A percentile compares a stretch with the other conserved stretches of the same genome.
phyloP scores from a whole-genome alignment of 2,888 invertebrate genomes.

The Eilema caniola region DNA sequence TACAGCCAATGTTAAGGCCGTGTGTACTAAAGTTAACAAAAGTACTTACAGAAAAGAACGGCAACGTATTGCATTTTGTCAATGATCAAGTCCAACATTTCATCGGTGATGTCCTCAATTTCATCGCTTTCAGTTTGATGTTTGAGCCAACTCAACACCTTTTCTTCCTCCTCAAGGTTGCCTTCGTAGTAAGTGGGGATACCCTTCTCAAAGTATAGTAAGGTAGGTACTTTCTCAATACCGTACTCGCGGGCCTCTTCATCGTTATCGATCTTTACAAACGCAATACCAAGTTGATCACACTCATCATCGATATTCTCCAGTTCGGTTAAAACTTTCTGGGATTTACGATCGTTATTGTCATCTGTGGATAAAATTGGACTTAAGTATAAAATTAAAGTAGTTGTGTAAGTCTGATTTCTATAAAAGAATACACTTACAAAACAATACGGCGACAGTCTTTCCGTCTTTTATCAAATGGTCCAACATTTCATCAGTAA shows the following conservation, averaged over 20 bases:
- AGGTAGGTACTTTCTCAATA: slow-evolving; percentile 94
- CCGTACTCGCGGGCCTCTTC: slow-evolving; percentile 97
- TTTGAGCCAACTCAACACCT: slow-evolving; percentile 94
- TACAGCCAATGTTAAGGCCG: slow-evolving; percentile 60
- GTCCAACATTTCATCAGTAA: slow-evolving; percentile 97
- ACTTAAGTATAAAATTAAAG: slow-evolving; percentile 17
- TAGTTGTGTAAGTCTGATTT: slow-evolving; percentile 16
- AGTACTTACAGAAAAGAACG: slow-evolving; percentile 95
- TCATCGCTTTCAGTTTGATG: slow-evolving; percentile 95
- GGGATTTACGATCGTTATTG: slow-evolving; percentile 95
- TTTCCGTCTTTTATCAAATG: slow-evolving; percentile 95
- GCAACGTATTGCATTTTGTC: slow-evolving; percentile 96
- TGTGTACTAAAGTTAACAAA: slow-evolving; percentile 36
- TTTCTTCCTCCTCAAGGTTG: slow-evolving; percentile 95
- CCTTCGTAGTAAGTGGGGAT: slow-evolving; percentile 93
- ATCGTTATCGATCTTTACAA: slow-evolving; percentile 96
- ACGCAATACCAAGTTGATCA: slow-evolving; percentile 94
- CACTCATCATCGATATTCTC: slow-evolving; percentile 98
- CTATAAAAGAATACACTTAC: slow-evolving; percentile 85
- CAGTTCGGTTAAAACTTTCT: slow-evolving; percentile 94
- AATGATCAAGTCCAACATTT: slow-evolving; percentile 96
- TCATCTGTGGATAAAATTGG: slow-evolving; percentile 88
- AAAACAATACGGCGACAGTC: slow-evolving; percentile 95
- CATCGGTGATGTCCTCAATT: slow-evolving; percentile 97
- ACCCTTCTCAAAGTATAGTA: slow-evolving; percentile 94